Base-by-base conservation (phyloP, 2,797 vertebrate species). In the Anolis apletophallus region DNA sequence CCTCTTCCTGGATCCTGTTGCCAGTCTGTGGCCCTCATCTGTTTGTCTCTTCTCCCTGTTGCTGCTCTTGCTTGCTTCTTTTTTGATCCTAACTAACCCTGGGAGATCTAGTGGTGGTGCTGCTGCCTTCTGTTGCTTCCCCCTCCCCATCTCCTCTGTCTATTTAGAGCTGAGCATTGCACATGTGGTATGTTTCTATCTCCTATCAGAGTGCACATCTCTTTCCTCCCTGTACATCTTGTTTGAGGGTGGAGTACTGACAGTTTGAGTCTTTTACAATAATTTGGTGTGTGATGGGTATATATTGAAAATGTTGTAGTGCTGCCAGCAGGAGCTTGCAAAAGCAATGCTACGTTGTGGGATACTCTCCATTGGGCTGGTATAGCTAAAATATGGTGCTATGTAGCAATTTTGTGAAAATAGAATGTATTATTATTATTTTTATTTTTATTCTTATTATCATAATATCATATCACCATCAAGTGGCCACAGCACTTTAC, bases 41-140 rank as follows among this genome's bases (percentile, higher is more conserved):
- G 11, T 73, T 59, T 9, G 11, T 83, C 80, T 83, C 32, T 71
- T 50, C 52, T 50, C 68, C 75, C 68, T 79, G 81, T 87, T 50
- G 68, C 86, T 86, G 86, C 73, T 82, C 81, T 87, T 50, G 74
- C 90, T 91, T 52, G 81, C 90, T 81, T 75, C 86, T 78, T 54
- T 75, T 79, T 74, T 10, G 64, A 46, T 68, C 73, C 83, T 59
- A 26, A 91, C 86, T 86, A 88, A 86, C 61, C 78, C 77, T 12
- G 46, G 64, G 83, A 88, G 69, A 2, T 67, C 57, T 36, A 64
- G 64, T 34, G 12, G 68, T 50, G 73, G 61, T 32, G 75, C 54
- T 83, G 64, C 87, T 46, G 3, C 84, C 80, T 81, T 11, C 2
- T 72, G 79, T 84, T 67, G 67, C 50, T 80, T 54, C 26, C 6